phyloP scores from a whole-genome alignment of 2,113 vertebrate genomes.

The Tylochromis polylepis region DNA sequence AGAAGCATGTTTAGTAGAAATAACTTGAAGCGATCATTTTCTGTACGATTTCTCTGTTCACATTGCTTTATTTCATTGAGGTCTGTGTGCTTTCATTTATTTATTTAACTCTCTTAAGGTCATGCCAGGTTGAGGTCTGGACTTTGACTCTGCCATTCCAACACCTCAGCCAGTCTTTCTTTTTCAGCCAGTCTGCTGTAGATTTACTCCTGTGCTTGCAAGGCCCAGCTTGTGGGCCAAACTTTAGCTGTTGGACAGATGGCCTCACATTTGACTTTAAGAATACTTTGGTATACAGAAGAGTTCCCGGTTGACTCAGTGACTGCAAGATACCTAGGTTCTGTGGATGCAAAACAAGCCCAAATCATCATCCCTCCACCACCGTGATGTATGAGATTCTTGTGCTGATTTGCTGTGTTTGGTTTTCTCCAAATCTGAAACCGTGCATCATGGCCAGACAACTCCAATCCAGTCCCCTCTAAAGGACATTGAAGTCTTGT shows the following conservation, averaged over 20 bases:
- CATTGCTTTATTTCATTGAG: background rate
- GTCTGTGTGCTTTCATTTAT: background rate
- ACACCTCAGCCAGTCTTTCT: background rate
- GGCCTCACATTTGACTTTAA: background rate
- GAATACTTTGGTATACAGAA: background rate
- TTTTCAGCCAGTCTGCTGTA: background rate
- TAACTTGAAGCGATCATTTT: background rate
- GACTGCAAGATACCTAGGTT: background rate
- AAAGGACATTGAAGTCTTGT: background rate
- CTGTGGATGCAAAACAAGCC: background rate
- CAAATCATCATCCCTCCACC: background rate
- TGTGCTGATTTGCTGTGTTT: background rate
- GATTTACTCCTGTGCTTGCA: background rate
- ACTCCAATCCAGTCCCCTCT: background rate
- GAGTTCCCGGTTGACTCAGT: background rate
- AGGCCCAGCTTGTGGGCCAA: rapidly evolving
- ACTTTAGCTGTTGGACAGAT: background rate
- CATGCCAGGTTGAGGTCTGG: background rate
- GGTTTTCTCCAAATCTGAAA: background rate
- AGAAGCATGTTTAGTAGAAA: background rate
- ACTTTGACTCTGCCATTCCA: background rate
- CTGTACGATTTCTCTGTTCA: background rate
- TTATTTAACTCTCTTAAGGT: background rate
- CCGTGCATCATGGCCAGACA: background rate
- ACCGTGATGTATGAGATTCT: background rate